phyloP scores from a whole-genome alignment of 2,797 vertebrate genomes.

The Pachyuromys duprasi region DNA sequence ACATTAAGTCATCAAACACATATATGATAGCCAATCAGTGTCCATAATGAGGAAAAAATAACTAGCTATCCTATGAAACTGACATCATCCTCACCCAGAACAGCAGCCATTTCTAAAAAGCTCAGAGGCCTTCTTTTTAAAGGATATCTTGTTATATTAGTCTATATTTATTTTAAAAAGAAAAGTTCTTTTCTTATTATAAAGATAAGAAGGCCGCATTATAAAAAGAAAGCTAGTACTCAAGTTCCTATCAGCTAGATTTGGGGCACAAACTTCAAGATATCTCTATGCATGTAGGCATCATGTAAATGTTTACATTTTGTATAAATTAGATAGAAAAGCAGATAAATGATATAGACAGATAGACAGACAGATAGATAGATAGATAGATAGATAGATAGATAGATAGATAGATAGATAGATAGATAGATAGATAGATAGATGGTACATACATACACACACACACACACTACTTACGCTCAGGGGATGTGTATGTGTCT shows the following conservation, averaged over 20 bases:
- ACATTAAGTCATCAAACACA: neutral
- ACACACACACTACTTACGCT: too few species aligned
- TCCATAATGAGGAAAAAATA: neutral
- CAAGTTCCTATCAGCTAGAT: neutral
- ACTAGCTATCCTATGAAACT: neutral
- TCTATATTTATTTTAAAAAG: neutral
- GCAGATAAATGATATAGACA: neutral
- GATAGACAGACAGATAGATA: neutral
- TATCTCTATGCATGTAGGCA: neutral
- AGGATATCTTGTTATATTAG: neutral
- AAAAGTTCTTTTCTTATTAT: slow-evolving; percentile 7
- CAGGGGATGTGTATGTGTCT: too few species aligned
- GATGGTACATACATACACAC: too few species aligned
- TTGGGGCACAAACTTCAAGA: neutral
- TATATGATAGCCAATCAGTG: neutral
- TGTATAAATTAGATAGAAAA: neutral
- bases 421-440: neutral
- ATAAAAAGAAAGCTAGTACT: slow-evolving; percentile 5
- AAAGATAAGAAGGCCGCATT: neutral
- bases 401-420: neutral
- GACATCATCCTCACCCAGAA: neutral
- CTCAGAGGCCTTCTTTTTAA: neutral
- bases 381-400: neutral
- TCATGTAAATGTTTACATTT: neutral
- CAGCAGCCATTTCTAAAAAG: neutral